These are phyloP conservation scores for Psix sp. DNA, from an alignment of 1,140 invertebrate genomes.

Conservation along the genomic window DNA sequence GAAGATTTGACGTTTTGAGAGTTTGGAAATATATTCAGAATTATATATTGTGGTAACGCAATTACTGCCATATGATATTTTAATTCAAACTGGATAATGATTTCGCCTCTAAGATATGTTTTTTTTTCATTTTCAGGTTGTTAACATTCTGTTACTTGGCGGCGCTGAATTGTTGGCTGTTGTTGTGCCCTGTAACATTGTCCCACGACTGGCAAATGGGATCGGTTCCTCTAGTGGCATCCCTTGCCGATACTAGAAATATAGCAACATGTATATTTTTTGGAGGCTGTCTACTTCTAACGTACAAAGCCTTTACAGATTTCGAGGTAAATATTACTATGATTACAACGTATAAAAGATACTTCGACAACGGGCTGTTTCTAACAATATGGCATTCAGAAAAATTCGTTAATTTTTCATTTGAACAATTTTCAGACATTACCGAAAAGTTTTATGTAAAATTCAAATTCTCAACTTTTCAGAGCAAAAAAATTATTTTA, in stretches of 20 bases:
- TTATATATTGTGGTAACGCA: not conserved
- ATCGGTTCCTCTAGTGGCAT: conserved; percentile 86
- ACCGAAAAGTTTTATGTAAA: too few species aligned
- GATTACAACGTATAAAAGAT: too few species aligned
- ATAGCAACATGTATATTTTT: conserved; percentile 84
- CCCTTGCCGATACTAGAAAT: conserved; percentile 83
- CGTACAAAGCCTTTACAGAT: conserved; percentile 80
- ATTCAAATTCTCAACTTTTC: too few species aligned
- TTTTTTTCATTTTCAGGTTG: conserved; percentile 72
- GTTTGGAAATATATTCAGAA: not conserved
- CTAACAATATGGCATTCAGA: too few species aligned
- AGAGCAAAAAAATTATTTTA: too few species aligned
- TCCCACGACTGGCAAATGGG: conserved; percentile 94
- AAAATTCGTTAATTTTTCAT: too few species aligned
- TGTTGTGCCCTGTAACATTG: conserved; percentile 85
- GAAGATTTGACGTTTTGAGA: not conserved
- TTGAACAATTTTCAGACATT: too few species aligned
- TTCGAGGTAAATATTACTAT: conserved; percentile 79
- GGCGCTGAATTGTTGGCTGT: conserved; percentile 88
- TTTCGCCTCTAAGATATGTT: too few species aligned
- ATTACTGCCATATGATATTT: too few species aligned
- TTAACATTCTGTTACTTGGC: conserved; percentile 89
- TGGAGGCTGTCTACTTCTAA: conserved; percentile 78
- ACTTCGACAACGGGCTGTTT: too few species aligned
- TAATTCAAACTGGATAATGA: too few species aligned